Evolutionary conservation across 2,113 vertebrate genomes (phyloP).

Genomic region (Channa maculata): DNA sequence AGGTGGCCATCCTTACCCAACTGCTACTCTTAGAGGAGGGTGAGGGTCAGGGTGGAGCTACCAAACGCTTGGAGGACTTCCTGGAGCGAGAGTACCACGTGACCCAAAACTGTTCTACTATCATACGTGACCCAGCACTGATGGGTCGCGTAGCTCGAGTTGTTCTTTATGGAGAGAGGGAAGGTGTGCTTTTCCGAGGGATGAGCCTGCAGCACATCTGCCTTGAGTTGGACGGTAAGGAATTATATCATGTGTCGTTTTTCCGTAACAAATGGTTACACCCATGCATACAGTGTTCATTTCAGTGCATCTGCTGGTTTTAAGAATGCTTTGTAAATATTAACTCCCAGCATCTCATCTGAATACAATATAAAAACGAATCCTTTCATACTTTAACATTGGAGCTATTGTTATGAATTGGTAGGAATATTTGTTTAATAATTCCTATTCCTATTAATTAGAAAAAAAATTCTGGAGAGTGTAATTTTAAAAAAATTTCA

Average conservation of each 20-base stretch:
- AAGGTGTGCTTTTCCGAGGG: slow-evolving; percentile 84
- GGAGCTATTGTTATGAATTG: no score
- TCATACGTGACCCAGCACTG: slow-evolving; percentile 79
- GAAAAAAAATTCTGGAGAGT: no score
- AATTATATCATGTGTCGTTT: neutral
- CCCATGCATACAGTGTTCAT: neutral
- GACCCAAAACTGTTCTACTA: slow-evolving; percentile 81
- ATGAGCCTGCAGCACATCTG: slow-evolving; percentile 87
- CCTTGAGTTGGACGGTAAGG: slow-evolving; percentile 84
- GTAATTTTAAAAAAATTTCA: no score
- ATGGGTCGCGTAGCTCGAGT: slow-evolving; percentile 85
- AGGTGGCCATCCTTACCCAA: slow-evolving; percentile 85
- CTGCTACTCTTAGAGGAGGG: slow-evolving; percentile 83
- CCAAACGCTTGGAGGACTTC: slow-evolving; percentile 82
- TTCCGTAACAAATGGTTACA: neutral
- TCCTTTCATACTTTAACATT: no score
- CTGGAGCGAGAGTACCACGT: slow-evolving; percentile 84
- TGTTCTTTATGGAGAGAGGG: slow-evolving; percentile 83
- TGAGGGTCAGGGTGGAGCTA: slow-evolving; percentile 58
- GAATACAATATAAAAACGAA: neutral
- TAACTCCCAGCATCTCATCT: neutral
- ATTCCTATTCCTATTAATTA: no score
- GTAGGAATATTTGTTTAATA: no score
- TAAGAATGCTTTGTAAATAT: neutral
- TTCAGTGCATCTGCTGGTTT: neutral